Evolutionary conservation across 2,113 vertebrate species (phyloP).

Genomic region (Sander vitreus): DNA sequence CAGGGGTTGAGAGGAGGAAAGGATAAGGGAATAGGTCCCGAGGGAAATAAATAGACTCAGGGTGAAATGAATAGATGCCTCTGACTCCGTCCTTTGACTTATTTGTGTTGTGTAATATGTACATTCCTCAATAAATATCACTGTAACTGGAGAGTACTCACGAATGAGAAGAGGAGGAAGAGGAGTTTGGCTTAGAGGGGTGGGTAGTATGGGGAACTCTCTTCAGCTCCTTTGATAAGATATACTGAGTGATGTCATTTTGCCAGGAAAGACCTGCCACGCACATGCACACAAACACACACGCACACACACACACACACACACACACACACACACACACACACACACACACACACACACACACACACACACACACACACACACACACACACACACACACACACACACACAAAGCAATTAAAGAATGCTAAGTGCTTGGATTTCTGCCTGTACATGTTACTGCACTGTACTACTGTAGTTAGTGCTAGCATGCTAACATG

Average conservation of each 20-base stretch:
- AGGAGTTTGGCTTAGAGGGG: conserved; percentile 59
- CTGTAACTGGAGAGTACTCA: conserved; percentile 49
- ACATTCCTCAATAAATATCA: neutral
- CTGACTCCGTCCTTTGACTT: neutral
- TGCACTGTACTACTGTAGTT: neutral
- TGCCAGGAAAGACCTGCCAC: conserved; percentile 95
- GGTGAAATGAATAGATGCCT: neutral
- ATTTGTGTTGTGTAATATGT: conserved; percentile 1
- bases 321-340: conserved; percentile 3
- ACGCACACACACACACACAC: conserved; percentile 9
- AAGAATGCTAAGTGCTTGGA: neutral
- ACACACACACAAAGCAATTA: neutral
- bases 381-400: conserved; percentile 15
- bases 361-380: conserved; percentile 6
- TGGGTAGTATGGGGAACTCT: conserved; percentile 88
- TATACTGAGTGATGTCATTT: conserved; percentile 94
- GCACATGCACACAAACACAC: conserved; percentile 25
- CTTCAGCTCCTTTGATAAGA: conserved; percentile 96
- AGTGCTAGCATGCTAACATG: neutral
- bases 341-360: conserved; percentile 8
- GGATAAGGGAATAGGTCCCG: neutral
- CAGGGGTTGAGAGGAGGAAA: neutral
- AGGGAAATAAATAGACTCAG: neutral
- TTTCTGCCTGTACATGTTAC: neutral
- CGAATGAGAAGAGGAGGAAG: conserved; percentile 50